Evolutionary conservation across 2,888 invertebrate genomes (phyloP).

Genomic region (Phalera bucephala): DNA sequence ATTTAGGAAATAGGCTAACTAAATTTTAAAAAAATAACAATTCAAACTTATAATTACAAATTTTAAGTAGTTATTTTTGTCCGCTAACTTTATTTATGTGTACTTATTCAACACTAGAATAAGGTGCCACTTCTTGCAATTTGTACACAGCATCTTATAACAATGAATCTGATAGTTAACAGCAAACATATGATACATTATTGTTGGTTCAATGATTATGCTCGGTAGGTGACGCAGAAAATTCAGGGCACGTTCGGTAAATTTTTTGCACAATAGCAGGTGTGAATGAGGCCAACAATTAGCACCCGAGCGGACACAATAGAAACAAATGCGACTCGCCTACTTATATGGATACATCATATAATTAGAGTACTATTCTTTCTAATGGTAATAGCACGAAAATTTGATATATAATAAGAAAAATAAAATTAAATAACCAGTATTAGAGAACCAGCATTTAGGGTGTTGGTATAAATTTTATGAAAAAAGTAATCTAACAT

Average conservation of each 20-base stretch:
- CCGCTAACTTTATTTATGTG: too few species aligned
- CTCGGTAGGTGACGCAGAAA: constrained; percentile 18
- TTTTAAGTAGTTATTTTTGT: too few species aligned
- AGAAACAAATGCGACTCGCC: constrained; percentile 37
- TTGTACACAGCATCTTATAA: background rate
- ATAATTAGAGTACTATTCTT: constrained; percentile 19
- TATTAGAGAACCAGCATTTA: constrained; percentile 43
- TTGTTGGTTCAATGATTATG: constrained; percentile 31
- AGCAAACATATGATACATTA: constrained; percentile 12
- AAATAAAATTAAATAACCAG: constrained; percentile 14
- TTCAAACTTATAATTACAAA: too few species aligned
- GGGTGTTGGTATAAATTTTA: constrained; percentile 48
- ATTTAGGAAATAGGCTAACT: too few species aligned
- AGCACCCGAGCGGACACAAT: constrained; percentile 44
- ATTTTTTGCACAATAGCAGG: constrained; percentile 56
- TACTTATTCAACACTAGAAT: background rate
- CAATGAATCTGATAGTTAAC: background rate
- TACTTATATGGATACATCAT: constrained; percentile 22
- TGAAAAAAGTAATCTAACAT: constrained; percentile 47
- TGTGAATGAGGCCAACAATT: constrained; percentile 48
- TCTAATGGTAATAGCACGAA: too few species aligned
- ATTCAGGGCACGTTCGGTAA: constrained; percentile 44
- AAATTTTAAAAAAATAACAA: too few species aligned
- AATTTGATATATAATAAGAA: too few species aligned
- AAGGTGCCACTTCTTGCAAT: background rate